These are phyloP conservation scores for Gymnorhina tibicen DNA, from an alignment of 2,113 vertebrate species.

Conservation along the genomic window DNA sequence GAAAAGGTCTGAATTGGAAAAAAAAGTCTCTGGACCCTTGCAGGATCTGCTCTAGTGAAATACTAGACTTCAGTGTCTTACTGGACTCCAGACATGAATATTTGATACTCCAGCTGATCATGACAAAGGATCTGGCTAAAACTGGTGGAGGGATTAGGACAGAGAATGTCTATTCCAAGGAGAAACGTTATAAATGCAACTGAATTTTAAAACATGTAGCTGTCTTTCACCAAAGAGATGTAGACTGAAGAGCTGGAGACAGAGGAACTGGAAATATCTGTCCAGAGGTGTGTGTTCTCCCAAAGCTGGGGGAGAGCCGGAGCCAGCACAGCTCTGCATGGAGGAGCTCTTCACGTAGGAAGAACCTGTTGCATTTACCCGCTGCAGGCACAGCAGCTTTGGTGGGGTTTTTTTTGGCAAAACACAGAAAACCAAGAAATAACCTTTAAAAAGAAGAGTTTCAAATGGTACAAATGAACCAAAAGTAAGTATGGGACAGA, in stretches of 20 bases:
- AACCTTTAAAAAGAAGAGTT: background rate
- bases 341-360: background rate
- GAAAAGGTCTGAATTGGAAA: background rate
- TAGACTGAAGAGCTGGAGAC: background rate
- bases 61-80: background rate
- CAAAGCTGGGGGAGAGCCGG: background rate
- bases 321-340: background rate
- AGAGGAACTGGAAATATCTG: background rate
- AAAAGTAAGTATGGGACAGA: background rate
- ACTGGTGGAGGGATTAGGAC: background rate
- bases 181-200: background rate
- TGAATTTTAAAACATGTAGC: background rate
- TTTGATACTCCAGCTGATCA: background rate
- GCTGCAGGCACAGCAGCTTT: background rate
- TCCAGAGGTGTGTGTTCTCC: background rate
- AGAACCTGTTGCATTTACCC: fast-evolving
- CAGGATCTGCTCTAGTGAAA: background rate
- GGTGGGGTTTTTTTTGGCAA: background rate
- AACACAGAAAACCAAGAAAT: background rate
- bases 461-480: background rate
- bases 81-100: background rate
- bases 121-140: slow-evolving; percentile 13
- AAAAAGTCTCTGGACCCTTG: background rate
- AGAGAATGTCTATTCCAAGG: background rate
- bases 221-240: background rate